These are phyloP conservation scores for Pteronotus mesoamericanus DNA, from an alignment of 2,797 vertebrate species.

Conservation along the genomic window DNA sequence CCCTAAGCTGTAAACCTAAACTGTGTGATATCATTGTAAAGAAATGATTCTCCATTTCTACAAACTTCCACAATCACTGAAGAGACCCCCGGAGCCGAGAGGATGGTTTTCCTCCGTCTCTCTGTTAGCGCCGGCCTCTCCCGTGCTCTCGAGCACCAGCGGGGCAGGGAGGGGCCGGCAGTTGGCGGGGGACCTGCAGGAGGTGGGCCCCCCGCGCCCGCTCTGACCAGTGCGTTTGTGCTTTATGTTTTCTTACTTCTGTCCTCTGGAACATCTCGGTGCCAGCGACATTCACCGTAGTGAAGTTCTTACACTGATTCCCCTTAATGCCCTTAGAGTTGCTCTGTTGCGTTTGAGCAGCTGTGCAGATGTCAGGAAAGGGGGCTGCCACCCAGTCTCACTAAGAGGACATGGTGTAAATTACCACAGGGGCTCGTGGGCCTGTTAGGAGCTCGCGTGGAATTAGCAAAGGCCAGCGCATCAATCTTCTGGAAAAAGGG, in stretches of 20 bases:
- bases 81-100: slow-evolving; percentile 76
- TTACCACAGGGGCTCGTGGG: slow-evolving; percentile 90
- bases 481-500: slow-evolving; percentile 81
- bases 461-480: slow-evolving; percentile 93
- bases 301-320: slow-evolving; percentile 75
- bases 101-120: slow-evolving; percentile 85
- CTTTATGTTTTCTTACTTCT: slow-evolving; percentile 29
- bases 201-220: slow-evolving; percentile 87
- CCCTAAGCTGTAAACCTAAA: background rate
- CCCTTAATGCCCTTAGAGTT: slow-evolving; percentile 79
- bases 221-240: slow-evolving; percentile 70
- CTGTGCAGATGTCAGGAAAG: slow-evolving; percentile 84
- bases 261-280: slow-evolving; percentile 42
- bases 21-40: slow-evolving; percentile 58
- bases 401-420: slow-evolving; percentile 91
- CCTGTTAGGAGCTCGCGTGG: slow-evolving; percentile 89
- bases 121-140: slow-evolving; percentile 86
- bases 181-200: slow-evolving; percentile 83
- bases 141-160: slow-evolving; percentile 88
- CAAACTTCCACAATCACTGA: slow-evolving; percentile 31
- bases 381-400: slow-evolving; percentile 91
- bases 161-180: slow-evolving; percentile 77
- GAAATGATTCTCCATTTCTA: slow-evolving; percentile 41
- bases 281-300: slow-evolving; percentile 71
- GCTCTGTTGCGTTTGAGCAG: slow-evolving; percentile 84